Evolutionary conservation across 2,113 vertebrate genomes (phyloP).

Genomic region (Cebus imitator): DNA sequence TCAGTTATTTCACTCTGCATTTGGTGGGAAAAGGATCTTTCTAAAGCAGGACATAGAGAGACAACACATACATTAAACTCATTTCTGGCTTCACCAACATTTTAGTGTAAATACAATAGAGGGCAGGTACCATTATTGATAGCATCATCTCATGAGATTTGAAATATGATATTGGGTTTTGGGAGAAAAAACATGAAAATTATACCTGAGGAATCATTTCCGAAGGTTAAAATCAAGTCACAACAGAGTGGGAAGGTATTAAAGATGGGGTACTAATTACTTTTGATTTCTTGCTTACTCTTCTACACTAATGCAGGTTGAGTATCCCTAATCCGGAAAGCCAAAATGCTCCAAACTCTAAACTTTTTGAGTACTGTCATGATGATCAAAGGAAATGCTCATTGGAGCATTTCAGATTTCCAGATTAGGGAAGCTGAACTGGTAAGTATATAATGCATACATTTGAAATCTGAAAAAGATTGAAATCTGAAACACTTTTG

Average conservation of each 20-base stretch:
- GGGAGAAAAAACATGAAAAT: conserved; percentile 13
- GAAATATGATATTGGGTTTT: conserved; percentile 33
- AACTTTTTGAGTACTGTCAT: neutral
- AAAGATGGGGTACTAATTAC: neutral
- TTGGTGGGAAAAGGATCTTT: neutral
- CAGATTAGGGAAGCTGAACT: neutral
- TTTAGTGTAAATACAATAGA: conserved; percentile 12
- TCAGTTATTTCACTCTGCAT: conserved; percentile 14
- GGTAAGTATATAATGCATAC: neutral
- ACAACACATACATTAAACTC: neutral
- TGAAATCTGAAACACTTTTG: neutral
- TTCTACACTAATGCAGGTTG: neutral
- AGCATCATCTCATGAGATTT: neutral
- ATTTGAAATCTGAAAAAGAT: neutral
- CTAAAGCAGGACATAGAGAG: neutral
- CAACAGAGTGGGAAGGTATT: neutral
- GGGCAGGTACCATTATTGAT: conserved; percentile 21
- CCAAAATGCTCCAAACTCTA: neutral
- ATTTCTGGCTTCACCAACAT: conserved; percentile 16
- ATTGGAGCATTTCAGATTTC: neutral
- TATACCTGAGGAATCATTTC: conserved; percentile 8
- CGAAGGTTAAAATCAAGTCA: conserved; percentile 37
- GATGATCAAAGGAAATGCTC: neutral
- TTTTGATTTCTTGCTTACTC: conserved; percentile 21
- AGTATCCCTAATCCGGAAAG: neutral